Evolutionary conservation across 2,797 vertebrate genomes (phyloP).

Genomic region (Botia kubotai): DNA sequence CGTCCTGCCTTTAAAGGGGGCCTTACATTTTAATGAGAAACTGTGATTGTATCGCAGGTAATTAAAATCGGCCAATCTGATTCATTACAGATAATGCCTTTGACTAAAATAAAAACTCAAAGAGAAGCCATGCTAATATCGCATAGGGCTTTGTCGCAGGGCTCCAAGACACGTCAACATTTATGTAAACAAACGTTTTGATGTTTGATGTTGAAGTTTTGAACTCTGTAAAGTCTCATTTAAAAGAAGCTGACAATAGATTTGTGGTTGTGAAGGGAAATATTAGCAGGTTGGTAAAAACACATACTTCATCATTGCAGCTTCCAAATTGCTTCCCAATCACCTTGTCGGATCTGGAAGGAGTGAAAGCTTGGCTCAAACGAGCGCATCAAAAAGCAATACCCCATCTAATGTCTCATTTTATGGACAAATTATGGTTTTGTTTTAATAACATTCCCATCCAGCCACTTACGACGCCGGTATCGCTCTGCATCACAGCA

Average conservation of each 20-base stretch:
- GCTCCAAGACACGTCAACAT: neutral
- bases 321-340: constrained; percentile 56
- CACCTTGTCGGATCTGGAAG: constrained; percentile 37
- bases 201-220: no score
- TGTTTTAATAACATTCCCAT: constrained; percentile 57
- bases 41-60: constrained; percentile 55
- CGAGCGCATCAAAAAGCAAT: constrained; percentile 51
- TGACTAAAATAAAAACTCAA: constrained; percentile 50
- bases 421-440: constrained; percentile 60
- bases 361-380: constrained; percentile 30
- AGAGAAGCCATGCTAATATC: constrained; percentile 3
- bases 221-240: neutral
- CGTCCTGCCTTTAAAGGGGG: constrained; percentile 47
- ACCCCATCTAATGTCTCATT: constrained; percentile 53
- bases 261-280: constrained; percentile 28
- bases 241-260: constrained; percentile 27
- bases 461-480: constrained; percentile 44
- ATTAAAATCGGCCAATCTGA: constrained; percentile 56
- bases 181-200: constrained; percentile 36
- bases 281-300: constrained; percentile 44
- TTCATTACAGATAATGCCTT: constrained; percentile 44
- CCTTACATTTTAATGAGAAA: constrained; percentile 55
- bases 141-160: neutral
- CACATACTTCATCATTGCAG: constrained; percentile 43
- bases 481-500: constrained; percentile 50